These are phyloP conservation scores for Dastarcus helophoroides DNA, from an alignment of 2,888 invertebrate genomes.

Conservation along the genomic window DNA sequence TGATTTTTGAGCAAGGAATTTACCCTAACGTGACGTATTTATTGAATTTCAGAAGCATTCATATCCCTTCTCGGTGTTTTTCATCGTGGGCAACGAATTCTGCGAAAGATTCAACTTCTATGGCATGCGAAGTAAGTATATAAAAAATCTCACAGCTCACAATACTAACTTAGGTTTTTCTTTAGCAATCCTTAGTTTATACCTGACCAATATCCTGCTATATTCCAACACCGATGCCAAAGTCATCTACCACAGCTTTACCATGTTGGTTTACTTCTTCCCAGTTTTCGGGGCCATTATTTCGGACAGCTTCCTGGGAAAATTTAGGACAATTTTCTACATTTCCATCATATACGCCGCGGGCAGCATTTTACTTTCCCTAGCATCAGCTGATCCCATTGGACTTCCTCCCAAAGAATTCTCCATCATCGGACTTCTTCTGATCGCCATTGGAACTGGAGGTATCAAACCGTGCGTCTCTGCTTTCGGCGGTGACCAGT, in stretches of 20 bases:
- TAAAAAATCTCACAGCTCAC: slow-evolving; percentile 1
- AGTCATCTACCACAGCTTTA: slow-evolving; percentile 79
- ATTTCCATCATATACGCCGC: slow-evolving; percentile 76
- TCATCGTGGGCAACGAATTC: slow-evolving; percentile 94
- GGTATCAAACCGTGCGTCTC: slow-evolving; percentile 94
- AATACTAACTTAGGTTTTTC: too few relatives aligned
- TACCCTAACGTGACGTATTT: slow-evolving; percentile 7
- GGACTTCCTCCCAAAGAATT: slow-evolving; percentile 42
- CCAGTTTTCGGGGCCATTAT: slow-evolving; percentile 86
- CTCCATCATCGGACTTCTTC: slow-evolving; percentile 48
- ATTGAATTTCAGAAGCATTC: slow-evolving; percentile 50
- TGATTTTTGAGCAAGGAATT: too few relatives aligned
- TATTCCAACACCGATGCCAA: slow-evolving; percentile 67
- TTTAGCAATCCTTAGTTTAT: slow-evolving; percentile 85
- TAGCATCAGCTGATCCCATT: slow-evolving; percentile 52
- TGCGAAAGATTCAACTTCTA: slow-evolving; percentile 96
- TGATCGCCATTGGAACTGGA: slow-evolving; percentile 84
- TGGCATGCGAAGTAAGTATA: slow-evolving; percentile 85
- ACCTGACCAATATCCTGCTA: slow-evolving; percentile 66
- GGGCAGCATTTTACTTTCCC: slow-evolving; percentile 69
- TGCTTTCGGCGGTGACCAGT: slow-evolving; percentile 94
- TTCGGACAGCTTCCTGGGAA: slow-evolving; percentile 86
- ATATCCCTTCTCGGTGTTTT: slow-evolving; percentile 82
- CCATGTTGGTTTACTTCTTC: slow-evolving; percentile 81
- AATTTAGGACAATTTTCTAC: slow-evolving; percentile 82